Conservation (phyloP, 2,797 vertebrate genomes). For the Gobio occitaniae region DNA sequence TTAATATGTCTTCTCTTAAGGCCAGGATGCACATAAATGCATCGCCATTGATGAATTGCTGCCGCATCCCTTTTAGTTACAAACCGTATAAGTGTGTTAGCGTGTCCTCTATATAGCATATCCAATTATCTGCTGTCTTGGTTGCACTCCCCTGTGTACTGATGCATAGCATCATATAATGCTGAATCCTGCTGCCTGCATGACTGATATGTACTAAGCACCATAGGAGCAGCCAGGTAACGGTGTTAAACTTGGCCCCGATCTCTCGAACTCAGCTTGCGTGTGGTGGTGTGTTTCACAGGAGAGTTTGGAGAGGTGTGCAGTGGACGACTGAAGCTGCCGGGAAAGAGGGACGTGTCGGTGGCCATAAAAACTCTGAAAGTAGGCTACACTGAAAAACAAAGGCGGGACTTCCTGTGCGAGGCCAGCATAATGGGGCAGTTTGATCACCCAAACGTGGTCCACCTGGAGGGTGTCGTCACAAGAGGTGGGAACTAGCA, state of each 20-base stretch:
- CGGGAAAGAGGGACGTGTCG: conserved; percentile 92
- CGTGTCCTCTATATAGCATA: conserved; percentile 63
- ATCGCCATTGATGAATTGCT: conserved; percentile 74
- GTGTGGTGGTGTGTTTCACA: conserved; percentile 64
- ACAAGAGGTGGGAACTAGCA: conserved; percentile 86
- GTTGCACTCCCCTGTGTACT: conserved; percentile 70
- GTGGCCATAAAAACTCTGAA: conserved; percentile 98
- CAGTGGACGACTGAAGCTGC: conserved; percentile 95
- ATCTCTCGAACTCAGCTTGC: conserved; percentile 53
- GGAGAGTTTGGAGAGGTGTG: conserved; percentile 99
- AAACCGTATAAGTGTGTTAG: conserved; percentile 72
- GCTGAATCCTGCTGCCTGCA: conserved; percentile 65
- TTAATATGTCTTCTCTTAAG: conserved; percentile 69
- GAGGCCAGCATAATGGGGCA: conserved; percentile 99
- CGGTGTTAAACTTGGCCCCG: conserved; percentile 39
- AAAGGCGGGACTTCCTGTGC: conserved; percentile 95
- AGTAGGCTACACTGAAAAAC: conserved; percentile 97
- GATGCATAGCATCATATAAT: conserved; percentile 70
- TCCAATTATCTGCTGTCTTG: conserved; percentile 72
- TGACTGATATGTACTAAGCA: conserved; percentile 67
- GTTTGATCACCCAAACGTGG: conserved; percentile 97
- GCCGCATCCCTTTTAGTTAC: conserved; percentile 71
- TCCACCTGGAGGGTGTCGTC: conserved; percentile 97
- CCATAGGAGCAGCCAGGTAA: conserved; percentile 1
- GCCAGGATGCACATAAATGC: conserved; percentile 60